These are phyloP conservation scores for Plutomurus gul DNA, from an alignment of 1,140 invertebrate genomes.

Conservation along the genomic window DNA sequence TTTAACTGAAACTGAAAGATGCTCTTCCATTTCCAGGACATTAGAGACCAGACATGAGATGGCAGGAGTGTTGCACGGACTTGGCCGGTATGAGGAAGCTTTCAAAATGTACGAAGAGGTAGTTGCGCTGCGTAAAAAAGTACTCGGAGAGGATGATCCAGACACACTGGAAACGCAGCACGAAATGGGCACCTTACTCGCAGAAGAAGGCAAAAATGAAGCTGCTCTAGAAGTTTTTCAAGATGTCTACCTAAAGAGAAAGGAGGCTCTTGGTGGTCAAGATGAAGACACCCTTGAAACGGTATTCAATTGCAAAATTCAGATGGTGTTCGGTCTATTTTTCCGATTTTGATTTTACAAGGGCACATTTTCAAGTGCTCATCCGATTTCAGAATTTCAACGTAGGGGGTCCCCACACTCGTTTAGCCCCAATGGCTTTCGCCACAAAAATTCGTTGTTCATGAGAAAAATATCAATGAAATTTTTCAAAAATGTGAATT, in stretches of 20 bases:
- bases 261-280: constrained; percentile 50
- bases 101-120: constrained; percentile 52
- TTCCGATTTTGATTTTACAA: background rate
- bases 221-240: constrained; percentile 47
- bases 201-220: constrained; percentile 47
- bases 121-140: constrained; percentile 45
- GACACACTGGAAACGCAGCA: constrained; percentile 47
- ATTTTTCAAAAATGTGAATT: no score
- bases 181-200: constrained; percentile 52
- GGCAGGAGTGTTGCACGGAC: constrained; percentile 49
- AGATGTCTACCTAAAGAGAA: constrained; percentile 50
- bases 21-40: background rate
- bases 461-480: no score
- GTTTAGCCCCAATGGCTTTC: no score
- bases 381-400: background rate
- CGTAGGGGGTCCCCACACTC: no score
- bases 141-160: constrained; percentile 52
- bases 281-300: constrained; percentile 54
- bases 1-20: background rate
- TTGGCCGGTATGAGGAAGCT: constrained; percentile 54
- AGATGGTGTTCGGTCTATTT: background rate
- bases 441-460: no score
- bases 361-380: no score
- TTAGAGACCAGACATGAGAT: constrained; percentile 50
- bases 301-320: background rate